Conservation (phyloP, 1,140 invertebrate species). For the Pantala flavescens region DNA sequence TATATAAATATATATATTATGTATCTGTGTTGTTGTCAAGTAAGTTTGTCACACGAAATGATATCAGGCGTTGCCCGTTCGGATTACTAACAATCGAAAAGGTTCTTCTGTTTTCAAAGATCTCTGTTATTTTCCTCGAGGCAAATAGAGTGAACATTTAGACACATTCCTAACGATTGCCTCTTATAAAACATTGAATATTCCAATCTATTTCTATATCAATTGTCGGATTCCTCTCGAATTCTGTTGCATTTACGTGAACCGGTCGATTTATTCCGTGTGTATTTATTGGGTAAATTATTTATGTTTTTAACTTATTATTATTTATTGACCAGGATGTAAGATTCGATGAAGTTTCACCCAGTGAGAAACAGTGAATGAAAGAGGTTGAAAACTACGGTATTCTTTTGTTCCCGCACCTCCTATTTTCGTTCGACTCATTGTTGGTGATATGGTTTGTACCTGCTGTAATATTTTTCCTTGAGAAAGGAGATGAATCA, state of each 20-base stretch:
- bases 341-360: too few relatives aligned
- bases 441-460: slow-evolving; percentile 9
- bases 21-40: slow-evolving; percentile 9
- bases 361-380: too few relatives aligned
- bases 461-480: slow-evolving; percentile 9
- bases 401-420: neutral
- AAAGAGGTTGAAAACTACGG: too few relatives aligned
- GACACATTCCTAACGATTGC: too few relatives aligned
- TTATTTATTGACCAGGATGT: too few relatives aligned
- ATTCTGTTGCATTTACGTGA: too few relatives aligned
- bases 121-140: neutral
- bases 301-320: too few relatives aligned
- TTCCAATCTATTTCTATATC: too few relatives aligned
- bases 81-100: neutral
- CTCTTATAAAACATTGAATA: too few relatives aligned
- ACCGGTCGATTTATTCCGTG: too few relatives aligned
- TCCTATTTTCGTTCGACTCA: neutral
- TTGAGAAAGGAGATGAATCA: slow-evolving; percentile 9
- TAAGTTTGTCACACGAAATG: neutral
- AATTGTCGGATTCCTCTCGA: too few relatives aligned
- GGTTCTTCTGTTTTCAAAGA: neutral
- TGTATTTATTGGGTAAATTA: too few relatives aligned
- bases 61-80: neutral
- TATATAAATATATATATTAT: neutral
- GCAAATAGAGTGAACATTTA: neutral